Evolutionary conservation across 2,113 vertebrate species (phyloP).

Genomic region (Clarias magur): DNA sequence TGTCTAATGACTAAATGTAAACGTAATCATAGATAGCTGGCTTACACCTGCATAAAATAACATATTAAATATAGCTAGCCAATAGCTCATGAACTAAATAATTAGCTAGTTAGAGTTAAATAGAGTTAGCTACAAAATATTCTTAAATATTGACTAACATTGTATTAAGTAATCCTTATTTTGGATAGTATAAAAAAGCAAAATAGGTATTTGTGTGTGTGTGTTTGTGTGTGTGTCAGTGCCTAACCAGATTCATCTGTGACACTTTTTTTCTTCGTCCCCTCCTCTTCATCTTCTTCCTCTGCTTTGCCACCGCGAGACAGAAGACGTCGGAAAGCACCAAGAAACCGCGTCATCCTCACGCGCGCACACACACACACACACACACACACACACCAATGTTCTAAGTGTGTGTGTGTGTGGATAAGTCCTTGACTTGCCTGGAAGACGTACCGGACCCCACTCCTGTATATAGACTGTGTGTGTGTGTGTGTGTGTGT

Average conservation of each 20-base stretch:
- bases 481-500: not conserved
- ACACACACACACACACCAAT: slow-evolving; percentile 19
- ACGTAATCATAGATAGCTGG: not conserved
- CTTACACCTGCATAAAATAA: not conserved
- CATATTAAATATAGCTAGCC: not conserved
- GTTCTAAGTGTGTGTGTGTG: not conserved
- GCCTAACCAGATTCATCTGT: slow-evolving; percentile 43
- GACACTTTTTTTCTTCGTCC: slow-evolving; percentile 28
- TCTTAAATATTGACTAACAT: not conserved
- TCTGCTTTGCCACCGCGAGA: slow-evolving; percentile 45
- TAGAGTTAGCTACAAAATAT: not conserved
- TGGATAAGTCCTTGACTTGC: not conserved
- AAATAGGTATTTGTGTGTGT: not conserved
- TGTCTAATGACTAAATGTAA: not conserved
- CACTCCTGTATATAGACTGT: slow-evolving; percentile 32
- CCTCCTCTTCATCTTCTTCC: slow-evolving; percentile 51
- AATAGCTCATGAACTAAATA: not conserved
- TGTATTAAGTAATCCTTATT: not conserved
- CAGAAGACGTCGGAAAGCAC: slow-evolving; percentile 46
- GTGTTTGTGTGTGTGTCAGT: slow-evolving; percentile 1
- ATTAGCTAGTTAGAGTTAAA: not conserved
- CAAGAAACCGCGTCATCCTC: slow-evolving; percentile 47
- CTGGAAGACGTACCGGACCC: not conserved
- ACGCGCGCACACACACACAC: slow-evolving; percentile 24
- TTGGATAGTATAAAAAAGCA: not conserved